phyloP scores from a whole-genome alignment of 1,140 invertebrate species.

The Whitmania pigra region DNA sequence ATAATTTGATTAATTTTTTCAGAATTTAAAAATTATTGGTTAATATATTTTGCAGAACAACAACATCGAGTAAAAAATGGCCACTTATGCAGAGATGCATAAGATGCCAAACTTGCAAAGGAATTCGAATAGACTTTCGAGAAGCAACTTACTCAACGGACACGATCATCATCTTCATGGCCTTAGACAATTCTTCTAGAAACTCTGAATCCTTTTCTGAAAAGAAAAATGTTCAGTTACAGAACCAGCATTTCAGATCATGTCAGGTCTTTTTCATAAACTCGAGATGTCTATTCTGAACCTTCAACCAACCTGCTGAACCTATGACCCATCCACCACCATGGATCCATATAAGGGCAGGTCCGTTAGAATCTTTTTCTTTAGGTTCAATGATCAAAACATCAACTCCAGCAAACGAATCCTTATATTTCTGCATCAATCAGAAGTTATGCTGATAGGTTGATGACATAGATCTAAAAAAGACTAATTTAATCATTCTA shows the following conservation, averaged over 20 bases:
- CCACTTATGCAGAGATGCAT: too few species aligned
- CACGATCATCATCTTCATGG: slow-evolving; percentile 12
- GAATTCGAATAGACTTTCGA: neutral
- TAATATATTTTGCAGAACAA: too few species aligned
- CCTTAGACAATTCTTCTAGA: neutral
- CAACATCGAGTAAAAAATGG: too few species aligned
- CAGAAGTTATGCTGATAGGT: too few species aligned
- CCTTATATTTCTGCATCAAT: neutral
- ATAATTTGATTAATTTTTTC: too few species aligned
- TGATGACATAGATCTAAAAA: too few species aligned
- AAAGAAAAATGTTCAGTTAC: neutral
- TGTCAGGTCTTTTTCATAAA: too few species aligned
- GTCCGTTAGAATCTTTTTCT: neutral
- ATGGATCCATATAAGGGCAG: slow-evolving; percentile 17
- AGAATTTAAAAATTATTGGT: too few species aligned
- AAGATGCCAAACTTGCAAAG: neutral
- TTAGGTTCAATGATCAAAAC: slow-evolving; percentile 7
- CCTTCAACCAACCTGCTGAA: slow-evolving; percentile 6
- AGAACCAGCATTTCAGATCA: too few species aligned
- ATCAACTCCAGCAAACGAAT: slow-evolving; percentile 6
- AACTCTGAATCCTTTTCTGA: neutral
- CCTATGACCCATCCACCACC: slow-evolving; percentile 22
- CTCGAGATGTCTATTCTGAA: too few species aligned
- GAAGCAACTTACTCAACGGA: slow-evolving; percentile 14
- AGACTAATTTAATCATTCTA: too few species aligned